A percentile compares a stretch with the other conserved stretches of the same genome.
phyloP scores from a whole-genome alignment of 1,140 invertebrate genomes.

The Dinoponera quadriceps region DNA sequence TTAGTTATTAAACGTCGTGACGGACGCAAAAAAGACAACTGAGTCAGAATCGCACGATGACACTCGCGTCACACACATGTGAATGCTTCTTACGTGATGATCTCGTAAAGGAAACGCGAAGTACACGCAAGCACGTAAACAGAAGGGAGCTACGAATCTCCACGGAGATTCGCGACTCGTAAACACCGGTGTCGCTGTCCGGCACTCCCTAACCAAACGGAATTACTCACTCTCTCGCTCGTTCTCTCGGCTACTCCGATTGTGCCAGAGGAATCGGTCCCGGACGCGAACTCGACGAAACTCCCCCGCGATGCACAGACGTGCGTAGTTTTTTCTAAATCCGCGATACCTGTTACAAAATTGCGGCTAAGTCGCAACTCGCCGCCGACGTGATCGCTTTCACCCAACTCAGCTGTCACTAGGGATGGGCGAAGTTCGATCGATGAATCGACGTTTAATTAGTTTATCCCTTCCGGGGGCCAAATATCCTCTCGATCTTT shows the following conservation, averaged over 20 bases:
- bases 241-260: background rate
- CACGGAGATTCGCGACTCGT: conserved; percentile 5
- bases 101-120: too few relatives aligned
- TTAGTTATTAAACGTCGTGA: too few relatives aligned
- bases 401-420: background rate
- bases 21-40: background rate
- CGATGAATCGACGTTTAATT: too few relatives aligned
- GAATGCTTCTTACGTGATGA: background rate
- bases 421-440: too few relatives aligned
- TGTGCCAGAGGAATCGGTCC: background rate
- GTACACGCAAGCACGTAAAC: background rate
- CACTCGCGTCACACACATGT: background rate
- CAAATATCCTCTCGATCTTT: too few relatives aligned
- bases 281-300: background rate
- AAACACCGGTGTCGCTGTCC: conserved; percentile 28
- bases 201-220: conserved; percentile 25
- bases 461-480: too few relatives aligned
- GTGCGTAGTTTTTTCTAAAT: background rate
- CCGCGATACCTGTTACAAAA: background rate
- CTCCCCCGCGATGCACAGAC: background rate
- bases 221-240: background rate
- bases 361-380: background rate
- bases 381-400: background rate
- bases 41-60: background rate
- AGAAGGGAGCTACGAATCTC: background rate